Evolutionary conservation across 2,797 vertebrate genomes (phyloP), one percentile per base, ranked within the genome.

Genomic region (Atherinosoma microstoma): DNA sequence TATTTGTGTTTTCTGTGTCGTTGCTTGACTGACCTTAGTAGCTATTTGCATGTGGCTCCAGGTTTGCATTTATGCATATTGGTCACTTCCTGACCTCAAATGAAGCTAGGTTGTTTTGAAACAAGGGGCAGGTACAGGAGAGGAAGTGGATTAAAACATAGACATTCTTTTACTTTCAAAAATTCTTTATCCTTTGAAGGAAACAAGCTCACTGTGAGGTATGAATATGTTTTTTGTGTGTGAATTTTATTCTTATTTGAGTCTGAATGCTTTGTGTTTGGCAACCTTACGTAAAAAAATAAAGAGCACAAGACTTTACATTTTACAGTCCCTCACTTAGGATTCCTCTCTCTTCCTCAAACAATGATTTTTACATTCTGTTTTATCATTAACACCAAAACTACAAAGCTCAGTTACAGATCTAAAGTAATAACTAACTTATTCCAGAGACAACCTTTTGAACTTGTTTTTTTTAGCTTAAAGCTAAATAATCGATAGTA

Each of bases 31-130:
- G 20, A 67, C 69, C 22, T 29, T 3, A 42, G 36, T 32, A 54
- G 34, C 4, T 58, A 68, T 89, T 85, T 87, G 68, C 74, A 79
- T 89, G 66, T 67, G 64, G 35, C 40, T 61, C 32, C 9, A 49
- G 18, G 29, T 90, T 90, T 90, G 74, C 67, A 82, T 75, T 35
- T 77, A 42, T 59, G n/a, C 36, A 40, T 15, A 12, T 42, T 29
- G 38, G 24, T 54, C 29, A 67, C 67, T 9, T 64, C 58, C 45
- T 54, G 67, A 4, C 35, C 56, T 42, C 5, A 53, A 38, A 36
- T 63, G 3, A 61, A 53, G 82, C 15, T 11, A 62, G 34, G 29
- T 59, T 22, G 15, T 29, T 62, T 30, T 64, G 12, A 66, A 57
- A 67, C 36, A 1, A n/a, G 0, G 60, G 10, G n/a, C 2, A 29